Conservation (phyloP, 2,113 vertebrate genomes). For the rat (Rattus norvegicus) region DNA sequence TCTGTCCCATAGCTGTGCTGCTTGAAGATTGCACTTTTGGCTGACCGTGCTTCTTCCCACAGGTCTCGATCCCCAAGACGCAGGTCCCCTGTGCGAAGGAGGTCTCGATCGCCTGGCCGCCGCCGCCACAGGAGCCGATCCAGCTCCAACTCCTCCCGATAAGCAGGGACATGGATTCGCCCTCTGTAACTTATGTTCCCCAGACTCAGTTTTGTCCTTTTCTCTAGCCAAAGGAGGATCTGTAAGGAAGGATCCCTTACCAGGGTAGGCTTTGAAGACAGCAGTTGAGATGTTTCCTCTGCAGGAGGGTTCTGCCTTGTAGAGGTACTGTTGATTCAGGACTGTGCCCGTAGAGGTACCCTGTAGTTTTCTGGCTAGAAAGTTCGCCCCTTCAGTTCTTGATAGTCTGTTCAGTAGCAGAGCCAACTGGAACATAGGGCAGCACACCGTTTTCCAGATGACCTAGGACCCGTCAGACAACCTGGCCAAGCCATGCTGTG, state of each 20-base stretch:
- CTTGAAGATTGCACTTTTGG: background rate
- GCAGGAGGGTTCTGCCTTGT: background rate
- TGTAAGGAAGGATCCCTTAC: background rate
- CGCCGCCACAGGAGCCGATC: conserved; percentile 97
- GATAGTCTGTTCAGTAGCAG: background rate
- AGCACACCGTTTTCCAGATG: background rate
- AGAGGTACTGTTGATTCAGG: background rate
- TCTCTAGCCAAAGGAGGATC: conserved; percentile 70
- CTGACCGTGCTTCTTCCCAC: background rate
- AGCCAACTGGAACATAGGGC: background rate
- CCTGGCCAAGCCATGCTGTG: background rate
- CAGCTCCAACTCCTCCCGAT: conserved; percentile 98
- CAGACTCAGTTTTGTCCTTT: conserved; percentile 79
- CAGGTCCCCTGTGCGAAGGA: conserved; percentile 95
- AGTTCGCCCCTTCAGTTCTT: background rate
- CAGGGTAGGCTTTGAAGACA: conserved; percentile 9
- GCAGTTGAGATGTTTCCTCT: background rate
- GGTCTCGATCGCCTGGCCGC: conserved; percentile 95
- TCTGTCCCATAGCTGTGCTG: background rate
- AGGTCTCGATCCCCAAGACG: conserved; percentile 97
- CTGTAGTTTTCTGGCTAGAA: conserved; percentile 44
- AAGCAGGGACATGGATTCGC: conserved; percentile 77
- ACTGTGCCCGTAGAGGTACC: background rate
- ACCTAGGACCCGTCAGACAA: background rate
- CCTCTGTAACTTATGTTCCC: conserved; percentile 81